Evolutionary conservation across 1,140 invertebrate genomes (phyloP), one percentile per base, ranked within the genome.

Genomic region (Aphidius ervi): DNA sequence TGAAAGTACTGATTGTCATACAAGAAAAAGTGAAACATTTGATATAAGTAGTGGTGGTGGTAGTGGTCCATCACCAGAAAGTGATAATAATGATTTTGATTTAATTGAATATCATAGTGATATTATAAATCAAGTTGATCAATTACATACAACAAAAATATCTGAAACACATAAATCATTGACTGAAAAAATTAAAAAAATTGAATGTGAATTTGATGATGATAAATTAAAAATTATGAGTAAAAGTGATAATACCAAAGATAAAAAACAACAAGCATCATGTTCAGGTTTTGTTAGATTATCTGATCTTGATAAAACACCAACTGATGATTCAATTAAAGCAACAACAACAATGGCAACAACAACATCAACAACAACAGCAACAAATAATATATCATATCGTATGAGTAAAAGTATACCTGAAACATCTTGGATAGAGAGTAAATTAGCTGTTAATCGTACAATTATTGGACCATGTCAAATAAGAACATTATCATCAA

Each of bases 341-440:
- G 59, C 0, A 49, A 61, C 20, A 53, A 4, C 7, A 63, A n/a
- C n/a, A n/a, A n/a, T n/a, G n/a, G 46, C 7, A 63, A 67, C 7
- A 31, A 57, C 0, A 49, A 61, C 20, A 53, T 49, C 6, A 70
- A 73, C 8, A 70, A 73, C 48, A 70, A 73, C 4, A 66, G 47
- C 45, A 53, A 5, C 41, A 31, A n/a, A 69, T 65, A 63, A 64
- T 58, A 20, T 57, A n/a, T 57, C 67, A 0, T 71, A 76, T 56
- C 72, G 80, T 1, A 80, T 82, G 78, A 78, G 75, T 41, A 77
- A 68, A 43, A 82, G 76, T 72, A 84, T 87, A 62, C 83, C 85
- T 4, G 86, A 87, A 65, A 85, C 83, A 50, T 86, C 85, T 6
- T 85, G 84, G 83, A 82, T 86, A 49, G 84, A 85, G 55, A 86